Percentiles rank a stretch among this genome's conserved stretches.
These are phyloP conservation scores for Oryzias javanicus DNA, from an alignment of 2,113 vertebrate genomes.

Conservation along the genomic window DNA sequence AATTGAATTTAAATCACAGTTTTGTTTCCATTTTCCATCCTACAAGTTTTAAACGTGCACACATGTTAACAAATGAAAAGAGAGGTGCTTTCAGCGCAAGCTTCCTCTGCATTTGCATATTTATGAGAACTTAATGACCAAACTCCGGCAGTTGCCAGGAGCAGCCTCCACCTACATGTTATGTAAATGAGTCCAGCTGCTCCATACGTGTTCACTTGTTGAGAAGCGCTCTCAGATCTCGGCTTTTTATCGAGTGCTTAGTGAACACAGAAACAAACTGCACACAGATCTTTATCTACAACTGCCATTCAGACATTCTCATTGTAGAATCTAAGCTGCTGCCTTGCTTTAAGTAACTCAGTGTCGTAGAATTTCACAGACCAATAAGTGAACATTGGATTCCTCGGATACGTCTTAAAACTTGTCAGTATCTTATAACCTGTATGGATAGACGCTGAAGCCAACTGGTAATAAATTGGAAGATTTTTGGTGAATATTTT, in stretches of 20 bases:
- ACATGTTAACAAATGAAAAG: conserved; percentile 9
- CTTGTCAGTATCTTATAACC: no score
- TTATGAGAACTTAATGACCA: conserved; percentile 65
- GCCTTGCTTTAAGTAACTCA: neutral
- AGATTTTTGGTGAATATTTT: no score
- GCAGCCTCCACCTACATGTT: conserved; percentile 53
- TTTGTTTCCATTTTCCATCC: no score
- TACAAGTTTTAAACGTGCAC: no score
- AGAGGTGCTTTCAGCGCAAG: conserved; percentile 14
- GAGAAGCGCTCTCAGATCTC: conserved; percentile 36
- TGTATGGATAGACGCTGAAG: no score
- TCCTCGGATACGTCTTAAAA: no score
- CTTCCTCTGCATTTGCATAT: conserved; percentile 37
- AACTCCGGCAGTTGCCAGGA: conserved; percentile 47
- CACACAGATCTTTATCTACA: neutral
- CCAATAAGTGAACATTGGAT: no score
- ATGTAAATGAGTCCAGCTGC: conserved; percentile 46
- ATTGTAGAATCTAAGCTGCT: neutral
- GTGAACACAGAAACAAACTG: neutral
- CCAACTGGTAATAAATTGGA: no score
- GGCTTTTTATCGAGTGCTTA: conserved; percentile 27
- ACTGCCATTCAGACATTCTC: neutral
- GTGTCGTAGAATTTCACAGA: no score
- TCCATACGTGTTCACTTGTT: conserved; percentile 33
- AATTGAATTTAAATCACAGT: no score